Percentiles rank a stretch among this genome's conserved stretches.
These are phyloP conservation scores for Dolichoris vasculosae DNA, from an alignment of 1,140 invertebrate species.

Conservation along the genomic window DNA sequence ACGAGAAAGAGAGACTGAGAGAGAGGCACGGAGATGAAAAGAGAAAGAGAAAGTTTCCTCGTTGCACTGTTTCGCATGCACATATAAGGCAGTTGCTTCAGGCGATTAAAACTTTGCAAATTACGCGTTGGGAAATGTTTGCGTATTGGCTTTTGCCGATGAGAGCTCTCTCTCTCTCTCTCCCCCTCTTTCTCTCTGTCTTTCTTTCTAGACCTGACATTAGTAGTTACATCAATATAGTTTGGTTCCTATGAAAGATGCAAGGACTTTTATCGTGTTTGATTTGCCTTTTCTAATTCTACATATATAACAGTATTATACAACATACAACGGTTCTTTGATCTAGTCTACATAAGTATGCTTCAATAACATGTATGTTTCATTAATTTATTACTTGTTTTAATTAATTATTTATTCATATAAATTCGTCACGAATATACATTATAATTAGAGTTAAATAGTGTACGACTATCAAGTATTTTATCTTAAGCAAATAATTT, in stretches of 20 bases:
- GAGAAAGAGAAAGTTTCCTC: not conserved
- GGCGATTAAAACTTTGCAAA: constrained; percentile 55
- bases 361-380: not conserved
- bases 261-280: constrained; percentile 28
- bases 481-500: too few species aligned
- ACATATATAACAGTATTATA: not conserved
- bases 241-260: constrained; percentile 24
- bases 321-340: not conserved
- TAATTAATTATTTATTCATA: not conserved
- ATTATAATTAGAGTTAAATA: too few species aligned
- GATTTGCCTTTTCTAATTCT: not conserved
- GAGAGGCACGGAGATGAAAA: not conserved
- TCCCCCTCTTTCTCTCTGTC: too few species aligned
- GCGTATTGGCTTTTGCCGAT: constrained; percentile 32
- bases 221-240: constrained; percentile 9
- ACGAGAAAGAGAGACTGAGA: not conserved
- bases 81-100: not conserved
- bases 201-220: not conserved
- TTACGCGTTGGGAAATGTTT: constrained; percentile 52
- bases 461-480: too few species aligned
- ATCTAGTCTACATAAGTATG: not conserved
- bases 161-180: constrained; percentile 13
- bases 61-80: not conserved
- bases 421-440: too few species aligned
- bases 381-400: not conserved